A percentile compares a stretch with the other conserved stretches of the same genome.
These are phyloP conservation scores for Phaonia tiefii DNA, from an alignment of 2,888 invertebrate genomes.

Conservation along the genomic window DNA sequence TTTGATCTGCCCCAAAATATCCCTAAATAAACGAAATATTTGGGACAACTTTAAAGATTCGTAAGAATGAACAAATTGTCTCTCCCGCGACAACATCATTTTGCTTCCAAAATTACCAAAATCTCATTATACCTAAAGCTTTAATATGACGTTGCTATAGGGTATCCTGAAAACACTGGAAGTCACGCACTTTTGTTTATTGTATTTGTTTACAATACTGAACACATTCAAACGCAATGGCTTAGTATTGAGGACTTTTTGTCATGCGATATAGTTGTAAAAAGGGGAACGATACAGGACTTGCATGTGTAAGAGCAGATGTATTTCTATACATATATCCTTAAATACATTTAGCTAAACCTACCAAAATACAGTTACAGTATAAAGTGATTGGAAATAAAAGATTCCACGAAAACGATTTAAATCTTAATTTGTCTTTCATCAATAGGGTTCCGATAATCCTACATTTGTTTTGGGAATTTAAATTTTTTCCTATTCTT, in stretches of 20 bases:
- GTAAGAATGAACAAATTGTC: too few relatives aligned
- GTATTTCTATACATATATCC: slow-evolving; percentile 6
- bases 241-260: slow-evolving; percentile 8
- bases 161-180: neutral
- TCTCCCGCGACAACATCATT: too few relatives aligned
- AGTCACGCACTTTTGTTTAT: slow-evolving; percentile 5
- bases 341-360: slow-evolving; percentile 13
- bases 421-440: slow-evolving; percentile 19
- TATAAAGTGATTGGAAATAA: neutral
- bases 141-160: too few relatives aligned
- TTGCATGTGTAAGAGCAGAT: neutral
- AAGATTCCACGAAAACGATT: neutral
- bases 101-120: too few relatives aligned
- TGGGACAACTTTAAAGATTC: too few relatives aligned
- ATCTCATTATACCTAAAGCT: too few relatives aligned
- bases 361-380: too few relatives aligned
- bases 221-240: neutral
- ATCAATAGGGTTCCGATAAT: slow-evolving; percentile 1
- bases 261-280: neutral
- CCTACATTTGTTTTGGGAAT: neutral
- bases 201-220: neutral
- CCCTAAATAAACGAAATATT: too few relatives aligned
- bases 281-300: neutral
- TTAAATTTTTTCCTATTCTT: neutral
- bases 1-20: too few relatives aligned